Conservation (phyloP, 2,797 vertebrate species). For the Leptodactylus fallax region DNA sequence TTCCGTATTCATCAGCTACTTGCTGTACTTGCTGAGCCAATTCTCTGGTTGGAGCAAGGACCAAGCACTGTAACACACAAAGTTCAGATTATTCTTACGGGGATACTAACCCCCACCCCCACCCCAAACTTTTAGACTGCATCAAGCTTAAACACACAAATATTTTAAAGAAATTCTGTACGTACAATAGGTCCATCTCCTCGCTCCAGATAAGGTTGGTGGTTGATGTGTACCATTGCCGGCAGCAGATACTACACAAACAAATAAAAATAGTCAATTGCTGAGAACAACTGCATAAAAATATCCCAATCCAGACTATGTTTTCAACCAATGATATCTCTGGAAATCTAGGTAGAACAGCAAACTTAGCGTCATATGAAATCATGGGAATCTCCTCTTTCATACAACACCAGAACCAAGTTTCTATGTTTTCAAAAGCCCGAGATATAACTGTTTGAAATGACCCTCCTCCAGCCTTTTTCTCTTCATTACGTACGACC, state of each 20-base stretch:
- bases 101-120: no score
- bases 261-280: conserved; percentile 14
- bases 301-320: no score
- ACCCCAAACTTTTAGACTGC: background rate
- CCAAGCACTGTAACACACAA: conserved; percentile 83
- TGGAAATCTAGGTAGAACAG: no score
- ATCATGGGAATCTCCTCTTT: no score
- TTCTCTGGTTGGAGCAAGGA: conserved; percentile 95
- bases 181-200: conserved; percentile 98
- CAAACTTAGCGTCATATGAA: no score
- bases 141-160: background rate
- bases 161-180: conserved; percentile 54
- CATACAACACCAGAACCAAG: no score
- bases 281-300: background rate
- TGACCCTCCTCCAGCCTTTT: no score
- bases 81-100: background rate
- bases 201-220: conserved; percentile 96
- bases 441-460: no score
- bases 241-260: conserved; percentile 89
- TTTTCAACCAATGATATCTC: no score
- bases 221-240: conserved; percentile 98
- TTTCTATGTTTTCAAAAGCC: no score
- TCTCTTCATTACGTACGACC: no score
- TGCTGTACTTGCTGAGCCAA: conserved; percentile 97
- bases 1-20: conserved; percentile 93